phyloP scores from a whole-genome alignment of 92 coral and sea anemone genomes.

The Parazoanthus darwini region DNA sequence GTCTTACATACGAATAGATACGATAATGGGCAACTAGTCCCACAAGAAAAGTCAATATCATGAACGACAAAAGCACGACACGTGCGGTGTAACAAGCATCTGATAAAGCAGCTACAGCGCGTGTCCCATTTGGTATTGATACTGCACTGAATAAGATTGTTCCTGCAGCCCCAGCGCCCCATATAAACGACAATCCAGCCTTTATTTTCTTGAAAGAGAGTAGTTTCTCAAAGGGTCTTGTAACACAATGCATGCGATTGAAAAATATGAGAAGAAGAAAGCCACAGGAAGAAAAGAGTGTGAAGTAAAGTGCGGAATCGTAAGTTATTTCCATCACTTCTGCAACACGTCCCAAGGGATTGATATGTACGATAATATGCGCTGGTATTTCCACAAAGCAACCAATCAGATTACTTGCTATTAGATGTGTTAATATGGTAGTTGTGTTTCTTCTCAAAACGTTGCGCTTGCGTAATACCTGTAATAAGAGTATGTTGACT shows the following conservation, averaged over 20 bases:
- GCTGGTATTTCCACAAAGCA: constrained; percentile 20
- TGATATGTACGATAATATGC: not conserved
- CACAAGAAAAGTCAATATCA: not conserved
- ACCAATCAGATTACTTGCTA: constrained; percentile 31
- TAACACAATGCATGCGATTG: constrained; percentile 23
- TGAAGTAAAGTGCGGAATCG: not conserved
- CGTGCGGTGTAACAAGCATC: not conserved
- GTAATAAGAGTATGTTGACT: constrained; percentile 10
- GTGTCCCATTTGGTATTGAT: not conserved
- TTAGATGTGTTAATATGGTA: constrained; percentile 26
- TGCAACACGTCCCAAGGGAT: not conserved
- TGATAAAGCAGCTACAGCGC: not conserved
- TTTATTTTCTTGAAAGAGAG: not conserved
- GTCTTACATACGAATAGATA: not conserved
- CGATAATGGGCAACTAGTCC: constrained; percentile 17
- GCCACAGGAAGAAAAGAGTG: constrained; percentile 23
- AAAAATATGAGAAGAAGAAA: constrained; percentile 18
- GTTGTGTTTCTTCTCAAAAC: constrained; percentile 24
- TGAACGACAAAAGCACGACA: not conserved
- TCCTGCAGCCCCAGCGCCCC: constrained; percentile 5
- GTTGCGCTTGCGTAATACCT: constrained; percentile 16
- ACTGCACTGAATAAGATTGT: not conserved
- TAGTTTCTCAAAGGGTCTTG: constrained; percentile 2
- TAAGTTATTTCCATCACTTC: not conserved
- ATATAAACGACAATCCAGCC: not conserved